Evolutionary conservation across 2,888 invertebrate species (phyloP).

Genomic region (Drosophila atripex): DNA sequence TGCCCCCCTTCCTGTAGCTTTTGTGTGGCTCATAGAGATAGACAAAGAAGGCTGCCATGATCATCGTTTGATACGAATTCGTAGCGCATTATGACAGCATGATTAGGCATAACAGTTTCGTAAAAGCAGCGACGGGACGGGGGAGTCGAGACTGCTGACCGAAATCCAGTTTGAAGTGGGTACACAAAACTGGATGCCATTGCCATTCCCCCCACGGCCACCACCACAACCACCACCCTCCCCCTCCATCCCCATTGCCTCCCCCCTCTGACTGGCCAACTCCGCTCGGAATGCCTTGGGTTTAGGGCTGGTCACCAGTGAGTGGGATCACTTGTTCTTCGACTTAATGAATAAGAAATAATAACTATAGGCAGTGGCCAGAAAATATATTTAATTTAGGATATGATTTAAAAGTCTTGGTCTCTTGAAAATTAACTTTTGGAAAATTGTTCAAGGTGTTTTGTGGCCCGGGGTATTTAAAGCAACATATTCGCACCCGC

Average conservation of each 20-base stretch:
- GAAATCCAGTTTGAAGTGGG: slow-evolving; percentile 79
- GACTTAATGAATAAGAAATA: too few relatives aligned
- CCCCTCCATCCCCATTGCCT: too few relatives aligned
- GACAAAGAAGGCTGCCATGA: slow-evolving; percentile 74
- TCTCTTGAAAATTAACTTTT: background rate
- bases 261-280: slow-evolving; percentile 17
- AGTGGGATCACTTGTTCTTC: too few relatives aligned
- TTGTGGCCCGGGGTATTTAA: too few relatives aligned
- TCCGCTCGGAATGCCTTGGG: slow-evolving; percentile 2
- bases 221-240: too few relatives aligned
- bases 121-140: slow-evolving; percentile 72
- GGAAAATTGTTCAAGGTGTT: too few relatives aligned
- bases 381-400: too few relatives aligned
- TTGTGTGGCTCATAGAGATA: slow-evolving; percentile 35
- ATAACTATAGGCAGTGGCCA: too few relatives aligned
- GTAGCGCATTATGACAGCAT: slow-evolving; percentile 83
- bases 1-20: slow-evolving; percentile 14
- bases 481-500: too few relatives aligned
- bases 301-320: slow-evolving; percentile 26
- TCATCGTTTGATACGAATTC: slow-evolving; percentile 80
- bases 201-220: slow-evolving; percentile 11
- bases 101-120: slow-evolving; percentile 83
- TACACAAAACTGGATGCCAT: slow-evolving; percentile 58
- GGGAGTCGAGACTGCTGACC: slow-evolving; percentile 58
- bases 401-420: too few relatives aligned